Evolutionary conservation across 2,113 vertebrate genomes (phyloP), one percentile per base, ranked within the genome.

Genomic region (Nannobrachium achirus): DNA sequence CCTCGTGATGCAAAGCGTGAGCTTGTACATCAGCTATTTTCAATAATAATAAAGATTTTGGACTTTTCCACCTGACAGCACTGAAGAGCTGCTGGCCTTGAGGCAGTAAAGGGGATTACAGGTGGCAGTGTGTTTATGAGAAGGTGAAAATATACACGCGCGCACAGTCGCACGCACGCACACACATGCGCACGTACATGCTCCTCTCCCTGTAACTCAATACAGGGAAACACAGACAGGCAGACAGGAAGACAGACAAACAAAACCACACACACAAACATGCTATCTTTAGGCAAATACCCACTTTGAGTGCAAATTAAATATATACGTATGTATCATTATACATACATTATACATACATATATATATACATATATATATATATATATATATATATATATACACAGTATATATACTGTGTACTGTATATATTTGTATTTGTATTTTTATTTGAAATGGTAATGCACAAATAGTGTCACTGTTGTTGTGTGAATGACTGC

Each of bases 61-160:
- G n/a, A n/a, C n/a, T n/a, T n/a, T n/a, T n/a, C n/a, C n/a, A n/a
- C n/a, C n/a, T n/a, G n/a, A n/a, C n/a, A n/a, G n/a, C n/a, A n/a
- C n/a, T 72, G 72, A 86, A 75, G 59, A 63, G 55, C 50, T 33
- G 45, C 11, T 53, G 66, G 59, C 73, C 74, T 65, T 63, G 64
- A 69, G 44, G 74, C 66, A 11, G 53, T 71, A 75, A 76, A 71
- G 10, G 63, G 63, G 67, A 76, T 80, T 68, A 70, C 73, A 66
- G 65, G 55, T 39, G 42, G 46, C 48, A 41, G 9, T 25, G 16
- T 69, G 61, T 73, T 73, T 78, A 61, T 19, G 16, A 16, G 39
- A 46, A 13, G 6, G 4, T 45, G 48, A 55, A 46, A 4, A 48
- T 13, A 14, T 20, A 15, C 41, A 60, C 57, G 13, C 15, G 7